Base-by-base conservation (phyloP, 2,797 vertebrate species). In the Gambelia wislizenii region DNA sequence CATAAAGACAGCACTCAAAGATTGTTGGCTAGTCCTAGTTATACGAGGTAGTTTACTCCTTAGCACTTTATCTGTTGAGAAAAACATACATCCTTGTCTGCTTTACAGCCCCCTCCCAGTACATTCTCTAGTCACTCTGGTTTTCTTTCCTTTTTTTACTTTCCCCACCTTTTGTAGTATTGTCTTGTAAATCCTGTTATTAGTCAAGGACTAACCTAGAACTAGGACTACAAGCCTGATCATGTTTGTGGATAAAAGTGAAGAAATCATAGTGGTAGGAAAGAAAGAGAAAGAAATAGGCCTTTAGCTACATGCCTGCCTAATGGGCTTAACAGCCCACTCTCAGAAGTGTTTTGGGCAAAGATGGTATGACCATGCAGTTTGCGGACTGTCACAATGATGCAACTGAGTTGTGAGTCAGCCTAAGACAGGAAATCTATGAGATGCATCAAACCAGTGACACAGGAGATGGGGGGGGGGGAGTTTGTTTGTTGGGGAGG, bases 141-240 rank as follows among this genome's bases (percentile, higher is more conserved):
- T 33, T 61, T 85, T 85, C 33, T 59, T 59, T 22, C 20, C 20
- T 20, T 20, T 59, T 59, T 59, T 59, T 33, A 30, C 39, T 14
- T 83, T 14, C 80, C 64, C 20, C 1, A 6, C 5, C 56, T 59
- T 59, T 59, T n/a, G n/a, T n/a, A n/a, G 56, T 59, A 22, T 22
- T 39, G 22, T 42, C 14, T 64, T 67, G n/a, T 30, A 69, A 52
- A 79, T 30, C 42, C 14, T 61, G n/a, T 79, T 49, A 39, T 69
- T 67, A 49, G 64, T 33, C 30, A 33, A 44, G n/a, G 47, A 36
- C 67, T 39, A 61, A 74, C 80, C 80, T 56, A 33, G 3, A 80
- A 13, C 64, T 33, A 89, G 88, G 25, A 36, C 39, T 87, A 39
- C 42, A 61, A 85, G 69, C 25, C 59, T 79, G 52, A 89, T 83